Conservation (phyloP, 1,140 invertebrate species). For the Belonocnema kinseyi region DNA sequence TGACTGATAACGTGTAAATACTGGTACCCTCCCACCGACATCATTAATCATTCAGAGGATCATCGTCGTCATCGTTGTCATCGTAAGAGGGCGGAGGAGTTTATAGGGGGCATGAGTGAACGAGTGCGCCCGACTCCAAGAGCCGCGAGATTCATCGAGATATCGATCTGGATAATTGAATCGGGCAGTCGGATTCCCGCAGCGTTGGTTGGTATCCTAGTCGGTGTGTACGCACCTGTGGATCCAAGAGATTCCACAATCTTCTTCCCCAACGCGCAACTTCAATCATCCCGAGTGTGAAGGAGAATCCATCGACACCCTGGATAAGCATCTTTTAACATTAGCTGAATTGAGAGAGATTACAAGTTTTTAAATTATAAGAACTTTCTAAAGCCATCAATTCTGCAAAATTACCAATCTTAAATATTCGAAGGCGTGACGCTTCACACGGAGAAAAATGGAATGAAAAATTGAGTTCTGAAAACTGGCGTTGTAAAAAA, state of each 20-base stretch:
- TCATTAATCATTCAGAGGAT: conserved; percentile 53
- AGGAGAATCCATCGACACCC: conserved; percentile 27
- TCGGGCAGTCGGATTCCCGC: conserved; percentile 48
- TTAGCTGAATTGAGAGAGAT: conserved; percentile 2
- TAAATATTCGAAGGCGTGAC: no score
- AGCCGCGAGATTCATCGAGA: conserved; percentile 30
- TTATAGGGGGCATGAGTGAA: conserved; percentile 42
- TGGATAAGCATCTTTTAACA: conserved; percentile 18
- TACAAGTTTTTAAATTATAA: background rate
- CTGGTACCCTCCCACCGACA: conserved; percentile 38
- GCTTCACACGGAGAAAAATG: no score
- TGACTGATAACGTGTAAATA: no score
- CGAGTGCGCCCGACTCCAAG: conserved; percentile 37
- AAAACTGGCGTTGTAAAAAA: no score
- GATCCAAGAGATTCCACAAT: conserved; percentile 22
- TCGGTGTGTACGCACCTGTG: conserved; percentile 16
- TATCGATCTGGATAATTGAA: conserved; percentile 61
- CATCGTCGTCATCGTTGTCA: conserved; percentile 43
- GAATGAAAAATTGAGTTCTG: no score
- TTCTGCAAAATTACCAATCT: no score
- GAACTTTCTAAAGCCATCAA: no score
- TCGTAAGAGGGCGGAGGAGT: conserved; percentile 49
- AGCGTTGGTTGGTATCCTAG: conserved; percentile 9
- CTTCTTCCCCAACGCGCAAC: background rate
- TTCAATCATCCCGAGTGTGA: conserved; percentile 14